Evolutionary conservation across 2,113 vertebrate species (phyloP).

Genomic region (Eupsittula cactorum): DNA sequence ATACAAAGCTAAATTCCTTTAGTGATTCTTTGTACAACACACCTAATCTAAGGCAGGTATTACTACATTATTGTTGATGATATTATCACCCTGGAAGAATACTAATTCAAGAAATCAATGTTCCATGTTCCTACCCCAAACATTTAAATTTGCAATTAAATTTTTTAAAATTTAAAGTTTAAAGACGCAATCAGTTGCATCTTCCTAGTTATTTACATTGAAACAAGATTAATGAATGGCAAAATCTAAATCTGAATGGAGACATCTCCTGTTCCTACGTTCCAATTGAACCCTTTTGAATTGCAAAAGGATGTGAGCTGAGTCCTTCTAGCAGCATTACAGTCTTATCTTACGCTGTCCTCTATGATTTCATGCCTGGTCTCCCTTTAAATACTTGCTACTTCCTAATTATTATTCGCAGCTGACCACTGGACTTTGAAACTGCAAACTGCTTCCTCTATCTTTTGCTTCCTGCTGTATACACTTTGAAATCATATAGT

Average conservation of each 20-base stretch:
- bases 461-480: not conserved
- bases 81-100: not conserved
- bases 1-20: not conserved
- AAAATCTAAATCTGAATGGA: not conserved
- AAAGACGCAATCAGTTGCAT: not conserved
- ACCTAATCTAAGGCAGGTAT: not conserved
- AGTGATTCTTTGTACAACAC: not conserved
- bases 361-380: not conserved
- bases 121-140: not conserved
- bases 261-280: not conserved
- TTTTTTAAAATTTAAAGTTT: not conserved
- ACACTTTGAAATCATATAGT: not conserved
- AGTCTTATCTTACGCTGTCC: not conserved
- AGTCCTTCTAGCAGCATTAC: not conserved
- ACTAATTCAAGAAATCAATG: not conserved
- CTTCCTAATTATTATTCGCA: not conserved
- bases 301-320: not conserved
- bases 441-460: not conserved
- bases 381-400: not conserved
- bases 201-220: not conserved
- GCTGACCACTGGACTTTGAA: slow-evolving; percentile 32
- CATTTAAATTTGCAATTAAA: not conserved
- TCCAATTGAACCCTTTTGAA: not conserved
- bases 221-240: not conserved
- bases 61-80: not conserved